Conservation (phyloP, 2,797 vertebrate species). For the Hypotaenidia okinawae region DNA sequence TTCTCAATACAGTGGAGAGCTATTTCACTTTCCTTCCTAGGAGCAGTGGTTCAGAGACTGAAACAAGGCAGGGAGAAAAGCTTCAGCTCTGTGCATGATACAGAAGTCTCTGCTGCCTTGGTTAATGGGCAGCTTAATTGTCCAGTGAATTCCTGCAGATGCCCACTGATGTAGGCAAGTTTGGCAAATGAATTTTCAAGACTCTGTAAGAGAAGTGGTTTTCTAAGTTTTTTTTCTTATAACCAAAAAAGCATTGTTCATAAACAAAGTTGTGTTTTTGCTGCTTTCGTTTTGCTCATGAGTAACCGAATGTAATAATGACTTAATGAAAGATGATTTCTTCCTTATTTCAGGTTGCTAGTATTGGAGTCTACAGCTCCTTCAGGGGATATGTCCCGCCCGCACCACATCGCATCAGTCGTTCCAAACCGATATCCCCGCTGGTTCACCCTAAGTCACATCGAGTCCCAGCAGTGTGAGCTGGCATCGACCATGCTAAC, state of each 20-base stretch:
- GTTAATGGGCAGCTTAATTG: neutral
- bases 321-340: neutral
- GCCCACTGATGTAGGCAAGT: neutral
- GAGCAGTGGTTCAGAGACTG: neutral
- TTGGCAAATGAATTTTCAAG: neutral
- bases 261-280: neutral
- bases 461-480: slow-evolving; percentile 99
- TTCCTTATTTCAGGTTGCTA: slow-evolving; percentile 83
- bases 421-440: slow-evolving; percentile 94
- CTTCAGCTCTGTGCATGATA: neutral
- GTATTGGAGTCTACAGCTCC: slow-evolving; percentile 92
- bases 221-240: neutral
- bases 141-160: neutral
- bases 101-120: neutral
- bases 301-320: neutral
- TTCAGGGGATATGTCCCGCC: slow-evolving; percentile 88
- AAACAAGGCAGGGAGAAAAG: neutral
- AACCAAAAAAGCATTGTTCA: neutral
- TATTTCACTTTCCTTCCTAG: neutral
- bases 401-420: slow-evolving; percentile 93
- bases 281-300: neutral
- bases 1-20: neutral
- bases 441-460: slow-evolving; percentile 98
- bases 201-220: neutral
- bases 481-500: slow-evolving; percentile 99